Evolutionary conservation across 2,888 invertebrate species (phyloP), one percentile per base, ranked within the genome.

Genomic region (Callimorpha dominula): DNA sequence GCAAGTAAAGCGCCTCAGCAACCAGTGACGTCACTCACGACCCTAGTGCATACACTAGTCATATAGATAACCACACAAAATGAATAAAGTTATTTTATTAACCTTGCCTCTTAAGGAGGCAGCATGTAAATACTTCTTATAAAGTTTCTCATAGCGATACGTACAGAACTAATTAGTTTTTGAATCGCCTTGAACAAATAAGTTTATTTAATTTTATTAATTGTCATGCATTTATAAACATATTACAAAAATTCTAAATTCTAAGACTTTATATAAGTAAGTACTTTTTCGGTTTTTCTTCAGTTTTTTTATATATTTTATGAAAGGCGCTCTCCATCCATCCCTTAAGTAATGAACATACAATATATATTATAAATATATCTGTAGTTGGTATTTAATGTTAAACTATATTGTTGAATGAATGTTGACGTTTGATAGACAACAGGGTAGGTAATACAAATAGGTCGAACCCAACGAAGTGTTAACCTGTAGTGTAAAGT

Each of bases 391-490:
- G 60, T 82, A 79, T 81, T 78, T 81, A 81, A 81, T 73, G 78
- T 80, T 82, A 71, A 78, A 74, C 78, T 78, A 77, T 84, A 84
- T 89, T 89, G 87, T 88, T 88, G 84, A 82, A 84, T 88, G 86
- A 87, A 87, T 85, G 89, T 89, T 89, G 86, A 88, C 79, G 83
- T 87, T 87, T 89, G 87, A 87, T 91, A 90, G 89, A 85, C 85
- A 68, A 93, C 93, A 94, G 94, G 94, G 92, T 93, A 93, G 92
- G 91, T 90, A 83, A 87, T 86, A 88, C 90, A 88, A 90, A 89
- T 88, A 90, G 89, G 89, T 89, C 89, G 90, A 92, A 85, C 91
- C 92, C 92, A 92, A 92, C 91, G 92, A 92, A 91, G 83, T 82
- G 84, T 90, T 54, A 87, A 88, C 79, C 78, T 85, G 75, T 88